Evolutionary conservation across 2,888 invertebrate species (phyloP).

Genomic region (Barypeithes pellucidus): DNA sequence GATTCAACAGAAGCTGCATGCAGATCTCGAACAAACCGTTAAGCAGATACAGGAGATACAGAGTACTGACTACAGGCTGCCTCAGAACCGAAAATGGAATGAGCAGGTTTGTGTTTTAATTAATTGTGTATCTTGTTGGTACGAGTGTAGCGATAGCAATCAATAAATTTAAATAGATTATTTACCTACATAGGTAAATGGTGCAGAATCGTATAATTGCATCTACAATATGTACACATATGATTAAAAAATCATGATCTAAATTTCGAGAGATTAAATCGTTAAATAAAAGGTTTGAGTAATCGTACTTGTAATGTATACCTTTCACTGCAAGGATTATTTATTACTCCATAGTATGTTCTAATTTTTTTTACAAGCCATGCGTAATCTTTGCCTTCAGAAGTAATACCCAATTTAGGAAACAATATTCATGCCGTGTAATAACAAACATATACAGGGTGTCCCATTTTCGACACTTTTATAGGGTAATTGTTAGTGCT

Average conservation of each 20-base stretch:
- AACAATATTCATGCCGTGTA: neutral
- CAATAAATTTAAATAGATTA: no score
- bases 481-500: no score
- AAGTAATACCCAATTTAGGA: neutral
- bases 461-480: no score
- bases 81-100: conserved; percentile 70
- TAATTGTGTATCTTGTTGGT: neutral
- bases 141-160: no score
- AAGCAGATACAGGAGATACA: conserved; percentile 72
- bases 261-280: neutral
- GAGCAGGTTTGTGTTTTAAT: conserved; percentile 64
- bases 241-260: conserved; percentile 8
- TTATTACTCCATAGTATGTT: conserved; percentile 13
- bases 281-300: neutral
- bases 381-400: conserved; percentile 5
- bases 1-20: conserved; percentile 70
- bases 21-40: conserved; percentile 71
- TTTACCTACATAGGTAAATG: no score
- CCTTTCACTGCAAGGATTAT: conserved; percentile 21
- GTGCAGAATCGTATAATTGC: neutral
- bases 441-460: neutral
- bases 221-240: neutral
- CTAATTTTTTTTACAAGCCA: neutral
- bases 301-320: conserved; percentile 8
- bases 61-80: conserved; percentile 69